Evolutionary conservation across 2,888 invertebrate genomes (phyloP).

Genomic region (Caenorhabditis doughertyi): DNA sequence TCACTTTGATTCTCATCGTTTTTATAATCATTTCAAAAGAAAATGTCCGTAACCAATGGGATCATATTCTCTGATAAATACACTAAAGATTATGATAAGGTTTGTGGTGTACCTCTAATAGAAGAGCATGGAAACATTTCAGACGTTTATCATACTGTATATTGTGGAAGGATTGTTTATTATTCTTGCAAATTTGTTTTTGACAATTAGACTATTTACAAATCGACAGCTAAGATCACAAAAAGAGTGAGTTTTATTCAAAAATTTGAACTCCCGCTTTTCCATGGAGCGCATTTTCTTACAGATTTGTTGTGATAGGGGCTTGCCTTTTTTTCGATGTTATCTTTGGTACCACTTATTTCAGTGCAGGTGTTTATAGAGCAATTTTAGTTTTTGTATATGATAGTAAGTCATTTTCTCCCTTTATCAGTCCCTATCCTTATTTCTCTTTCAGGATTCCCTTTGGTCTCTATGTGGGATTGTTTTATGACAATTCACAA

Average conservation of each 20-base stretch:
- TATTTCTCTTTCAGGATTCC: slow-evolving; percentile 62
- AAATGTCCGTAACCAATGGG: slow-evolving; percentile 25
- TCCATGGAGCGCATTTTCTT: no score
- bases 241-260: slow-evolving; percentile 57
- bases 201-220: slow-evolving; percentile 54
- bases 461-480: slow-evolving; percentile 62
- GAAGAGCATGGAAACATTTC: slow-evolving; percentile 18
- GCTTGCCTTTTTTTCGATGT: slow-evolving; percentile 68
- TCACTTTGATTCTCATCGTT: background rate
- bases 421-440: no score
- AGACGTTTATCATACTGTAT: slow-evolving; percentile 61
- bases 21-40: background rate
- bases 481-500: slow-evolving; percentile 65
- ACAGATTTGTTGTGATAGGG: slow-evolving; percentile 65
- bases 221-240: slow-evolving; percentile 57
- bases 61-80: slow-evolving; percentile 38
- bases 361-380: slow-evolving; percentile 65
- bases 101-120: no score
- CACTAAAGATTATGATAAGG: slow-evolving; percentile 48
- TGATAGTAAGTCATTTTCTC: slow-evolving; percentile 61
- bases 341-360: slow-evolving; percentile 70
- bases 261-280: background rate
- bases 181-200: slow-evolving; percentile 52
- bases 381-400: slow-evolving; percentile 49
- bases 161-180: slow-evolving; percentile 60